Evolutionary conservation across 2,113 vertebrate species (phyloP).

Genomic region (Rutilus rutilus): DNA sequence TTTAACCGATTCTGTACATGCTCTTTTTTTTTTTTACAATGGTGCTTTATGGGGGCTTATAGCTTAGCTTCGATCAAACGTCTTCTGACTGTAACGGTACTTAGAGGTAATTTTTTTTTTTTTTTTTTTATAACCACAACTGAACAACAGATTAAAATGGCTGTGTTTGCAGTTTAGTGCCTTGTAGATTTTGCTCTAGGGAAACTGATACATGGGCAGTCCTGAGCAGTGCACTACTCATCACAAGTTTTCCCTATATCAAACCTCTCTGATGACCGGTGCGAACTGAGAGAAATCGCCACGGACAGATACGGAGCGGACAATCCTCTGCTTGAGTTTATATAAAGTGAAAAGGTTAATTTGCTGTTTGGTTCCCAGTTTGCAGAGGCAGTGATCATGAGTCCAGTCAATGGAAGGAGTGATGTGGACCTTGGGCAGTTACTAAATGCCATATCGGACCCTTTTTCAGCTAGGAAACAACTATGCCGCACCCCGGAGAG

Average conservation of each 20-base stretch:
- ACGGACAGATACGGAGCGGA: conserved; percentile 99
- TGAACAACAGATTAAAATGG: not conserved
- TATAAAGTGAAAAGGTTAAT: not conserved
- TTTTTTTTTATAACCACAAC: too few species aligned
- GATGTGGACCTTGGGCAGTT: conserved; percentile 74
- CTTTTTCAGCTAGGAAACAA: conserved; percentile 82
- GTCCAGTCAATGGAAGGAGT: conserved; percentile 60
- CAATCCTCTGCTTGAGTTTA: conserved; percentile 58
- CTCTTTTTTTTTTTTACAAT: too few species aligned
- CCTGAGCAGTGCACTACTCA: conserved; percentile 79
- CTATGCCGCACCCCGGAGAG: conserved; percentile 88
- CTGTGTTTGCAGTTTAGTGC: not conserved
- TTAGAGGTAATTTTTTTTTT: too few species aligned
- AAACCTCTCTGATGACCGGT: conserved; percentile 93
- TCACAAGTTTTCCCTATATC: conserved; percentile 88
- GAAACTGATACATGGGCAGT: conserved; percentile 90
- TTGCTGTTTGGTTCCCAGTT: conserved; percentile 71
- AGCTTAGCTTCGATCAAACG: too few species aligned
- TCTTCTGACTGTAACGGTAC: too few species aligned
- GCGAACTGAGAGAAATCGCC: conserved; percentile 95
- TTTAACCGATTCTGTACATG: too few species aligned
- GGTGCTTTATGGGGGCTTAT: too few species aligned
- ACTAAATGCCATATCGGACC: conserved; percentile 74
- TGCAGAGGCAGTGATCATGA: conserved; percentile 75
- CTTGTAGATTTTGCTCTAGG: conserved; percentile 66